Conservation (phyloP, 2,888 invertebrate genomes). For the Xestia sexstrigata region DNA sequence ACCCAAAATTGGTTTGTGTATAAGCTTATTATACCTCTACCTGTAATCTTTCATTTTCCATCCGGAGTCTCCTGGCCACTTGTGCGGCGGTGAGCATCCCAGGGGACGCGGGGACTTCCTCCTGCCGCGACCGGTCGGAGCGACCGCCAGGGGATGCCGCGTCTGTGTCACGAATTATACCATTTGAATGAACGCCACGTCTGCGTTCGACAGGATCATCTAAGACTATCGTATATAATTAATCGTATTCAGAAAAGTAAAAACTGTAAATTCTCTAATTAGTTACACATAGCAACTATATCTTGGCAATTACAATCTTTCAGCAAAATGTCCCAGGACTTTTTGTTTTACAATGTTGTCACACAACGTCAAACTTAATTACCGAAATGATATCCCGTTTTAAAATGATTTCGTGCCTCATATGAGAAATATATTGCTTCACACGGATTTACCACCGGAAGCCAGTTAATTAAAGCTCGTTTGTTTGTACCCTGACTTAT, state of each 20-base stretch:
- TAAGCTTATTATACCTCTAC: constrained; percentile 70
- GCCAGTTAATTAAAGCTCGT: constrained; percentile 58
- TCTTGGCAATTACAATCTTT: not conserved
- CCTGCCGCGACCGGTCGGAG: constrained; percentile 87
- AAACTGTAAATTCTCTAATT: not conserved
- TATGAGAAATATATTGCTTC: constrained; percentile 47
- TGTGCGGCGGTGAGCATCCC: constrained; percentile 90
- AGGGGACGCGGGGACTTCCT: constrained; percentile 88
- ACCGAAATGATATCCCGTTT: constrained; percentile 44
- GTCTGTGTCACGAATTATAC: constrained; percentile 71
- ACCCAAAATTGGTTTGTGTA: constrained; percentile 50
- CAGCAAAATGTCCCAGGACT: not conserved
- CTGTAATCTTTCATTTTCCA: constrained; percentile 94
- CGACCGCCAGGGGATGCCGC: constrained; percentile 86
- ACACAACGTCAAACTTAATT: constrained; percentile 46
- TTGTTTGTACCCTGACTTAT: constrained; percentile 52
- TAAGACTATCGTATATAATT: too few relatives aligned
- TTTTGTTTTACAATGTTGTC: constrained; percentile 20
- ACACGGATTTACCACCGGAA: constrained; percentile 54
- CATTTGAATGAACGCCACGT: constrained; percentile 21
- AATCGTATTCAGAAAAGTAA: not conserved
- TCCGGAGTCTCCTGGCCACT: constrained; percentile 91
- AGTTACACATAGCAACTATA: not conserved
- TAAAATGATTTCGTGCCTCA: constrained; percentile 46
- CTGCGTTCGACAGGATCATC: not conserved